A percentile compares a stretch with the other conserved stretches of the same genome.
These are phyloP conservation scores for Eurois occulta DNA, from an alignment of 2,888 invertebrate species.

Conservation along the genomic window DNA sequence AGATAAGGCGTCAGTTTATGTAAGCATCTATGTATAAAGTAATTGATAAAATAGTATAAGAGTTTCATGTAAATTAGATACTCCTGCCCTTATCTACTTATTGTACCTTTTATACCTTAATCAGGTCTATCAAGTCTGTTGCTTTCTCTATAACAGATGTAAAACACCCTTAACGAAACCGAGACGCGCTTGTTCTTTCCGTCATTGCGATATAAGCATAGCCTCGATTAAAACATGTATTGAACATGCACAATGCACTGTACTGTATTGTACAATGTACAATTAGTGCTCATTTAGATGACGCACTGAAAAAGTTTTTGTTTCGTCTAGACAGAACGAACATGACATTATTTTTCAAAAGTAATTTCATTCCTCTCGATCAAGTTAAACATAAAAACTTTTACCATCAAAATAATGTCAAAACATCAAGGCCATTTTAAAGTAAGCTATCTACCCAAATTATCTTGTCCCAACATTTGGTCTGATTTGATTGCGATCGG, in stretches of 20 bases:
- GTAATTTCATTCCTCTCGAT: not conserved
- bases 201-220: not conserved
- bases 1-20: no score
- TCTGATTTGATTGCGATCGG: constrained; percentile 56
- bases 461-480: constrained; percentile 47
- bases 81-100: not conserved
- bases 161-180: not conserved
- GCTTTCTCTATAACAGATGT: not conserved
- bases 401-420: not conserved
- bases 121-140: not conserved
- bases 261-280: not conserved
- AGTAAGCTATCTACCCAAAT: constrained; percentile 40
- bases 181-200: not conserved
- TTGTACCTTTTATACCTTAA: not conserved
- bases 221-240: not conserved
- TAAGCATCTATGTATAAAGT: no score
- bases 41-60: no score
- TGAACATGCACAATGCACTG: not conserved
- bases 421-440: constrained; percentile 14
- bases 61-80: no score
- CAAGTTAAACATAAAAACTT: constrained; percentile 8
- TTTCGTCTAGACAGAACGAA: not conserved
- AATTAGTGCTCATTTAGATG: not conserved
- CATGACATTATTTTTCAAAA: not conserved
- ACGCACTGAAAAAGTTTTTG: not conserved